Percentiles rank a stretch among this genome's conserved stretches.
Evolutionary conservation across 2,797 vertebrate species (phyloP).

Genomic region (Lepus oiostolus): DNA sequence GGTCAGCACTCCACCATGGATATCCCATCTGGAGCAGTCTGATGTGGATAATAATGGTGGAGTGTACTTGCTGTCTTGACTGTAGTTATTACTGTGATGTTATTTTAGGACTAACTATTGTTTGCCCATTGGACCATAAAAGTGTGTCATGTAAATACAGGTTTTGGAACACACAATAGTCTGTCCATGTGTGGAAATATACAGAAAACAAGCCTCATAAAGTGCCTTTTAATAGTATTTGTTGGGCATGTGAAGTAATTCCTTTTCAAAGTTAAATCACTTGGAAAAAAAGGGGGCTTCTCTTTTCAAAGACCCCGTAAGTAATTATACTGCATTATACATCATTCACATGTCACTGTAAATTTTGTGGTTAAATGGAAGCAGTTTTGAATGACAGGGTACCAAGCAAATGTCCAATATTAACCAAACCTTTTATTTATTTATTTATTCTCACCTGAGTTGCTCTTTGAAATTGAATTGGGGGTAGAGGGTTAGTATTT

Average conservation of each 20-base stretch:
- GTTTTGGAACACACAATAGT: slow-evolving; percentile 85
- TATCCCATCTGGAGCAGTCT: slow-evolving; percentile 76
- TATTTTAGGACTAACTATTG: slow-evolving; percentile 85
- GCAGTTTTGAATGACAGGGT: slow-evolving; percentile 73
- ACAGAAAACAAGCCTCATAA: slow-evolving; percentile 73
- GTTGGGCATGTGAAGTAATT: slow-evolving; percentile 79
- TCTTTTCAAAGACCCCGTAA: slow-evolving; percentile 80
- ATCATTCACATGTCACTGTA: slow-evolving; percentile 80
- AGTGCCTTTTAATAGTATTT: slow-evolving; percentile 82
- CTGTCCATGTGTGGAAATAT: slow-evolving; percentile 81
- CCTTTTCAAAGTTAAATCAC: slow-evolving; percentile 84
- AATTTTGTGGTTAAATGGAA: slow-evolving; percentile 80
- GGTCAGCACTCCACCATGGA: slow-evolving; percentile 61
- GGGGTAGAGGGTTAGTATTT: slow-evolving; percentile 63
- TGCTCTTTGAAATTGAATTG: slow-evolving; percentile 78
- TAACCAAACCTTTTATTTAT: slow-evolving; percentile 83
- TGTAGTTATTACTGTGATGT: slow-evolving; percentile 84
- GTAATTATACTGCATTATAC: slow-evolving; percentile 81
- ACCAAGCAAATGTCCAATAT: slow-evolving; percentile 71
- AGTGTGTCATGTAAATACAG: slow-evolving; percentile 86
- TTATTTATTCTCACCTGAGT: slow-evolving; percentile 84
- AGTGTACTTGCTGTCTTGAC: slow-evolving; percentile 84
- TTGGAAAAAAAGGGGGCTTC: slow-evolving; percentile 78
- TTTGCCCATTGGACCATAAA: slow-evolving; percentile 85
- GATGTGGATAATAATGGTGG: slow-evolving; percentile 84